Conservation (phyloP, 2,797 vertebrate genomes). For the Scarus forsteni region DNA sequence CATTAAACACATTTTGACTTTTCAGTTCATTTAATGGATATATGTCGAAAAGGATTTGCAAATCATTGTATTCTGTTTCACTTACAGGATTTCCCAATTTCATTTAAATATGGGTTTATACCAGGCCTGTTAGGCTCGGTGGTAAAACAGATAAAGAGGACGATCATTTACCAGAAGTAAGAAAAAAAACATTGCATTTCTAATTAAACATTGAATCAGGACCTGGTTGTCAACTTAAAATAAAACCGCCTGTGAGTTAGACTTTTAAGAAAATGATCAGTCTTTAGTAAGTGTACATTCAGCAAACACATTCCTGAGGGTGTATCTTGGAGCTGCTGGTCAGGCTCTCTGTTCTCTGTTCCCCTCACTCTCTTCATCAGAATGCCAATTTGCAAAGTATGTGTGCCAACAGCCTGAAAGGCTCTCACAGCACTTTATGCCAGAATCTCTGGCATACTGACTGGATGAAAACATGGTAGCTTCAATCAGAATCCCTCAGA, state of each 20-base stretch:
- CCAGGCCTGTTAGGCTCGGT: too few species aligned
- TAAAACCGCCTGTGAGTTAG: neutral
- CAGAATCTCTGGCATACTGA: constrained; percentile 77
- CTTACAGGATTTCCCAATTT: too few species aligned
- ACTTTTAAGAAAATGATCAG: neutral
- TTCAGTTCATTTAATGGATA: too few species aligned
- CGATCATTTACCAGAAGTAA: too few species aligned
- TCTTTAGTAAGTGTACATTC: constrained; percentile 10
- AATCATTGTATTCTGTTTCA: too few species aligned
- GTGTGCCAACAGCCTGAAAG: constrained; percentile 77
- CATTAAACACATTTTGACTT: too few species aligned
- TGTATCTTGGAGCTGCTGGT: constrained; percentile 41
- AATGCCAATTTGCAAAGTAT: constrained; percentile 66
- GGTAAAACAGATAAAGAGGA: too few species aligned
- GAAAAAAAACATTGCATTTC: neutral
- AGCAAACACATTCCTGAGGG: constrained; percentile 13
- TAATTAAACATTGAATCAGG: neutral
- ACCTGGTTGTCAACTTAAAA: neutral
- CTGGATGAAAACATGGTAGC: constrained; percentile 65
- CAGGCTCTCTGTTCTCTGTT: constrained; percentile 42
- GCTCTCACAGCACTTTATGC: constrained; percentile 64
- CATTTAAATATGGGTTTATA: too few species aligned
- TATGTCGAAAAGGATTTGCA: too few species aligned
- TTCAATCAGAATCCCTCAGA: constrained; percentile 62
- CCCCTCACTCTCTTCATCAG: constrained; percentile 53